Percentiles rank a stretch among this genome's conserved stretches.
Evolutionary conservation across 2,113 vertebrate genomes (phyloP).

Genomic region (Ptilorrhoa leucosticta): DNA sequence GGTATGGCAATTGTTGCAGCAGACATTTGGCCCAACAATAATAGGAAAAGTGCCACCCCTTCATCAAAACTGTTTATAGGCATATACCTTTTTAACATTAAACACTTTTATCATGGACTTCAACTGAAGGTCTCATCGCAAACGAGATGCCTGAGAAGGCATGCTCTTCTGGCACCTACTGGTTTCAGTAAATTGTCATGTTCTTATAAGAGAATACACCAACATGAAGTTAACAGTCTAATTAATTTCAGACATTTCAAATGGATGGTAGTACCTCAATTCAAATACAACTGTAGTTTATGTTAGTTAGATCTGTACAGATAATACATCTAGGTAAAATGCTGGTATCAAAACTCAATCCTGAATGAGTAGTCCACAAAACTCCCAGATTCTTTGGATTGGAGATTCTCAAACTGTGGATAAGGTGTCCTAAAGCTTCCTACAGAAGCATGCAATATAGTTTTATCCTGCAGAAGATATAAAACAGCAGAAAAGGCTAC

Average conservation of each 20-base stretch:
- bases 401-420: background rate
- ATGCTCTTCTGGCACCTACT: background rate
- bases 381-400: background rate
- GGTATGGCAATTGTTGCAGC: background rate
- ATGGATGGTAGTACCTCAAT: background rate
- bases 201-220: background rate
- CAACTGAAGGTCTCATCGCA: background rate
- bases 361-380: background rate
- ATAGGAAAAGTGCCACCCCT: background rate
- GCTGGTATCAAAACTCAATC: background rate
- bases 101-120: background rate
- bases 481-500: background rate
- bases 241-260: background rate
- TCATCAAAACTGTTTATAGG: background rate
- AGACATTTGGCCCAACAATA: background rate
- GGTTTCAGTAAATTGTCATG: background rate
- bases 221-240: background rate
- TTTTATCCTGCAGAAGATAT: background rate
- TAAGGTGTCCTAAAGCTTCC: background rate
- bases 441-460: background rate
- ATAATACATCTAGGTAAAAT: background rate
- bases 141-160: background rate
- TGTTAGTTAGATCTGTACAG: background rate
- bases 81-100: background rate
- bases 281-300: background rate